Conservation (phyloP, 2,888 invertebrate genomes). For the Priapulus caudatus region DNA sequence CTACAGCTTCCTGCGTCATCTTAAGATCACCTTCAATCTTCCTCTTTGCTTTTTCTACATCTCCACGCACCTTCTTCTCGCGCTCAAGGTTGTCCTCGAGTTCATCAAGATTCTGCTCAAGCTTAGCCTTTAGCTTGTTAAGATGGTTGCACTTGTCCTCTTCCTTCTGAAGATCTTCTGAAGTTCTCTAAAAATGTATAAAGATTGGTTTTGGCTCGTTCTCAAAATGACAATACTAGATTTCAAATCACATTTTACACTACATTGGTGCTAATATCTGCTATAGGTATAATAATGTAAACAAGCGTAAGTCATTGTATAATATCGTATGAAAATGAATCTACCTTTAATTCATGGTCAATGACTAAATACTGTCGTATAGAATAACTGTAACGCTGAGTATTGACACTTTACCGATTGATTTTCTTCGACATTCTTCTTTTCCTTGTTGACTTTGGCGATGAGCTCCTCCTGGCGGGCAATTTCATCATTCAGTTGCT, state of each 20-base stretch:
- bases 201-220: too few relatives aligned
- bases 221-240: slow-evolving; percentile 5
- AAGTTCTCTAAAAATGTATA: slow-evolving; percentile 32
- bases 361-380: too few relatives aligned
- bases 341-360: too few relatives aligned
- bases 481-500: slow-evolving; percentile 30
- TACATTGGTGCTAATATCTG: too few relatives aligned
- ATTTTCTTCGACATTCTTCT: slow-evolving; percentile 67
- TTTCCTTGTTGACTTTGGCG: slow-evolving; percentile 98
- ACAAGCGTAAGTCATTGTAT: slow-evolving; percentile 4
- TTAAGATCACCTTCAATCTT: slow-evolving; percentile 99
- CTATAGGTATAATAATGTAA: too few relatives aligned
- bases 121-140: slow-evolving; percentile 97
- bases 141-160: slow-evolving; percentile 99
- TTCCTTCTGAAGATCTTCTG: slow-evolving; percentile 53
- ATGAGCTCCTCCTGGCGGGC: slow-evolving; percentile 84
- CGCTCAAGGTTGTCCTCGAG: slow-evolving; percentile 96
- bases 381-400: too few relatives aligned
- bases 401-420: too few relatives aligned
- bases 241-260: too few relatives aligned
- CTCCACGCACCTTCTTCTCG: slow-evolving; percentile 98
- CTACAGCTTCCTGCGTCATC: slow-evolving; percentile 58
- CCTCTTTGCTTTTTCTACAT: slow-evolving; percentile 69
- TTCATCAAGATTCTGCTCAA: slow-evolving; percentile 88
- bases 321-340: too few relatives aligned